Percentiles rank a stretch among this genome's conserved stretches.
Evolutionary conservation across 2,888 invertebrate genomes (phyloP).

Genomic region (Lasius fuliginosus): DNA sequence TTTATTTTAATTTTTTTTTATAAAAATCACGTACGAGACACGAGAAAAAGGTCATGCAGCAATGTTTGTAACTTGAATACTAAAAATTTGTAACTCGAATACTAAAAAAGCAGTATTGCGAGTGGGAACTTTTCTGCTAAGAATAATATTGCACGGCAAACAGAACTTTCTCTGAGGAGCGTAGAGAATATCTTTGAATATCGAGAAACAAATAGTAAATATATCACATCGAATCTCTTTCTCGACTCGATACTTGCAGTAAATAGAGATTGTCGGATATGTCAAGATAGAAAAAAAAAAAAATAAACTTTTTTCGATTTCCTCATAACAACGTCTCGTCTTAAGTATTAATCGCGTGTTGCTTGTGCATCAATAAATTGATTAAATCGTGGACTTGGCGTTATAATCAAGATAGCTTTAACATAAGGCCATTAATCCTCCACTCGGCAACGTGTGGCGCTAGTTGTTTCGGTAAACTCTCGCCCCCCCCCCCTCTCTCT

Average conservation of each 20-base stretch:
- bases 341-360: constrained; percentile 12
- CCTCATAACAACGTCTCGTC: neutral
- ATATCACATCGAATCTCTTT: neutral
- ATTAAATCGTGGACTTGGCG: constrained; percentile 41
- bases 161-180: constrained; percentile 21
- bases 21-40: constrained; percentile 3
- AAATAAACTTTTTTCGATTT: neutral
- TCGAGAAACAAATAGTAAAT: neutral
- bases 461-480: constrained; percentile 64
- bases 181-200: neutral
- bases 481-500: neutral
- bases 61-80: constrained; percentile 38
- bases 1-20: neutral
- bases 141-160: constrained; percentile 32
- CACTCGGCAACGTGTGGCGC: constrained; percentile 68
- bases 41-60: neutral
- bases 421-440: constrained; percentile 55
- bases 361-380: constrained; percentile 28
- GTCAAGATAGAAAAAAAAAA: neutral
- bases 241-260: neutral
- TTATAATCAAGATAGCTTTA: constrained; percentile 56
- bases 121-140: constrained; percentile 6
- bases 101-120: constrained; percentile 24
- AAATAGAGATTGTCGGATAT: neutral
- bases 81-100: neutral